phyloP scores from a whole-genome alignment of 2,113 vertebrate species.

The Stigmatopora argus region DNA sequence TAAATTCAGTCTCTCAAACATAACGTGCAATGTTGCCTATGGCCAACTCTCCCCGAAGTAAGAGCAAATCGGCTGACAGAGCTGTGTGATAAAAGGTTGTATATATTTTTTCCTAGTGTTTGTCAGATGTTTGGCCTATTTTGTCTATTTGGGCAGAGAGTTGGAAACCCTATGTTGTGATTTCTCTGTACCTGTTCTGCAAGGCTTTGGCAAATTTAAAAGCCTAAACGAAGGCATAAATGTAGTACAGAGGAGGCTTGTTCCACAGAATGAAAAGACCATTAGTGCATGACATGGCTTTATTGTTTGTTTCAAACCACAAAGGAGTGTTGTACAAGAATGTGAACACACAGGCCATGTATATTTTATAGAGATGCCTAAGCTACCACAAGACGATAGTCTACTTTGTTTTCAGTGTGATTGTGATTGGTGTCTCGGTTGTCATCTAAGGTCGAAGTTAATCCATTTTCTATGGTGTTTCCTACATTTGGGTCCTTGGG shows the following conservation, averaged over 20 bases:
- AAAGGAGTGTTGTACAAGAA: constrained; percentile 5
- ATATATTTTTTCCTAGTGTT: constrained; percentile 8
- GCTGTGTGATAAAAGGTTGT: constrained; percentile 5
- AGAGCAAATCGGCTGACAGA: constrained; percentile 12
- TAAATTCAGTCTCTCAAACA: constrained; percentile 16
- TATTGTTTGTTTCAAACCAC: constrained; percentile 8
- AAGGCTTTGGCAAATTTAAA: constrained; percentile 45
- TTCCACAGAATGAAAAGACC: constrained; percentile 5
- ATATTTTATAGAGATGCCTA: constrained; percentile 1
- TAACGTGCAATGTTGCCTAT: constrained; percentile 21
- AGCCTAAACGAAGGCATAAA: constrained; percentile 37
- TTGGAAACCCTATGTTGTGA: constrained; percentile 7
- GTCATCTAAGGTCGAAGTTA: background rate
- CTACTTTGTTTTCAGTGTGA: background rate
- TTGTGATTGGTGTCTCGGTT: constrained; percentile 4
- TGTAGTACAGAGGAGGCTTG: constrained; percentile 12
- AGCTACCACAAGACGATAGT: background rate
- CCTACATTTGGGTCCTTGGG: background rate
- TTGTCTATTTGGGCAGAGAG: constrained; percentile 6
- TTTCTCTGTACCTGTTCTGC: constrained; percentile 42
- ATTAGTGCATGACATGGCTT: background rate
- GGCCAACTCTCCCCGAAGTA: constrained; percentile 11
- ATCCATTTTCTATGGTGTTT: background rate
- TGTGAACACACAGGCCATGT: background rate
- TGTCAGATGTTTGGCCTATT: constrained; percentile 24